Evolutionary conservation across 2,113 vertebrate species (phyloP).

Genomic region (Bufo gargarizans): DNA sequence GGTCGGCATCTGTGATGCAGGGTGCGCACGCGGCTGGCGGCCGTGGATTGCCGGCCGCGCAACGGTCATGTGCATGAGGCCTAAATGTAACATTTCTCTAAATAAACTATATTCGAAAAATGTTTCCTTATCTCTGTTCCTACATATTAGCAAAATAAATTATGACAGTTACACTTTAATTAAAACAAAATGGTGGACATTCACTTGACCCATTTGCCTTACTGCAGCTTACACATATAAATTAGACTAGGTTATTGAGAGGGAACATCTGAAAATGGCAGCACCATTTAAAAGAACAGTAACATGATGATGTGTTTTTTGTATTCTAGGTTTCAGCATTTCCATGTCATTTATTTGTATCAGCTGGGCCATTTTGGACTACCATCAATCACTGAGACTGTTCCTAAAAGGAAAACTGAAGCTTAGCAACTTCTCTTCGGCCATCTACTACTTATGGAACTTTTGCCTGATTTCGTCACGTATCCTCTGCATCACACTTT

Average conservation of each 20-base stretch:
- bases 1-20: too few species aligned
- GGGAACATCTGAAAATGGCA: not conserved
- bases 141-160: too few species aligned
- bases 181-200: too few species aligned
- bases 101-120: too few species aligned
- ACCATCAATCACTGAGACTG: constrained; percentile 88
- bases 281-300: not conserved
- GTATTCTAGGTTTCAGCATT: constrained; percentile 78
- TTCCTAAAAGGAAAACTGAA: constrained; percentile 82
- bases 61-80: too few species aligned
- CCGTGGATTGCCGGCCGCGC: too few species aligned
- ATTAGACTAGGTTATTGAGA: not conserved
- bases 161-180: too few species aligned
- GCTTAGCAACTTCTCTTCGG: constrained; percentile 73
- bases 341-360: constrained; percentile 80
- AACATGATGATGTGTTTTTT: not conserved
- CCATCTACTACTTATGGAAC: constrained; percentile 92
- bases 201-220: too few species aligned
- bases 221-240: too few species aligned
- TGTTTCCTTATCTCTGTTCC: too few species aligned
- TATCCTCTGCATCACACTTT: constrained; percentile 78
- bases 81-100: too few species aligned
- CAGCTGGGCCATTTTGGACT: constrained; percentile 91
- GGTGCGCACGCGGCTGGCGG: too few species aligned
- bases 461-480: constrained; percentile 87